These are phyloP conservation scores for Limanda limanda DNA, from an alignment of 2,113 vertebrate species.

Conservation along the genomic window DNA sequence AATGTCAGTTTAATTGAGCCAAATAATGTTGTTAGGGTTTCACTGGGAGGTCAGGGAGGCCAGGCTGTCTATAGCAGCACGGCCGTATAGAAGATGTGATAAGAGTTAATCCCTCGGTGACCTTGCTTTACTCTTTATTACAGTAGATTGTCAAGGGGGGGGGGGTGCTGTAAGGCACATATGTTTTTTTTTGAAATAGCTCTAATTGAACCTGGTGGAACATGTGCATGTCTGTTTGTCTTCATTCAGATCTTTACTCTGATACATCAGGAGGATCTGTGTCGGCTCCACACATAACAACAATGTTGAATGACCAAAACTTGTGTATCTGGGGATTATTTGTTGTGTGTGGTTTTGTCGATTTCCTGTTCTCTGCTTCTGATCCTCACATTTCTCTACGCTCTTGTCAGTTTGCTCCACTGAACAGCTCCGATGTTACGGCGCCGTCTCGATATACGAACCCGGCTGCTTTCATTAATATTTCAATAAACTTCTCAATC, in stretches of 20 bases:
- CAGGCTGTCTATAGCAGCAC: slow-evolving; percentile 50
- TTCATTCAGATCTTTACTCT: not conserved
- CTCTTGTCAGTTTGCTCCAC: not conserved
- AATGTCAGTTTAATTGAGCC: slow-evolving; percentile 71
- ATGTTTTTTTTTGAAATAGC: not conserved
- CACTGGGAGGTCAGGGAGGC: slow-evolving; percentile 36
- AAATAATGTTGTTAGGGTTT: slow-evolving; percentile 46
- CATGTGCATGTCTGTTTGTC: slow-evolving; percentile 4
- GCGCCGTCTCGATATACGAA: too few relatives aligned
- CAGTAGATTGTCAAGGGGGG: not conserved
- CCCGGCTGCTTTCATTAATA: not conserved
- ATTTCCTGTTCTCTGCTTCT: too few relatives aligned
- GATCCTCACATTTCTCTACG: too few relatives aligned
- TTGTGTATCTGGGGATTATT: too few relatives aligned
- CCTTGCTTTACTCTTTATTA: slow-evolving; percentile 24
- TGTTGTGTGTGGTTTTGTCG: too few relatives aligned
- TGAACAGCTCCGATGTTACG: too few relatives aligned
- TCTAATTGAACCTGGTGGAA: slow-evolving; percentile 1
- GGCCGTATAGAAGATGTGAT: slow-evolving; percentile 42
- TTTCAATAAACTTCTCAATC: not conserved
- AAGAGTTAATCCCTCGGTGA: slow-evolving; percentile 30
- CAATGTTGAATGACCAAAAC: too few relatives aligned
- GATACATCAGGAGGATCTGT: not conserved
- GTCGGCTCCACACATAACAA: too few relatives aligned
- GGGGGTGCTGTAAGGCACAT: not conserved